A percentile compares a stretch with the other conserved stretches of the same genome.
Evolutionary conservation across 2,888 invertebrate species (phyloP).

Genomic region (Thalpophila matura): DNA sequence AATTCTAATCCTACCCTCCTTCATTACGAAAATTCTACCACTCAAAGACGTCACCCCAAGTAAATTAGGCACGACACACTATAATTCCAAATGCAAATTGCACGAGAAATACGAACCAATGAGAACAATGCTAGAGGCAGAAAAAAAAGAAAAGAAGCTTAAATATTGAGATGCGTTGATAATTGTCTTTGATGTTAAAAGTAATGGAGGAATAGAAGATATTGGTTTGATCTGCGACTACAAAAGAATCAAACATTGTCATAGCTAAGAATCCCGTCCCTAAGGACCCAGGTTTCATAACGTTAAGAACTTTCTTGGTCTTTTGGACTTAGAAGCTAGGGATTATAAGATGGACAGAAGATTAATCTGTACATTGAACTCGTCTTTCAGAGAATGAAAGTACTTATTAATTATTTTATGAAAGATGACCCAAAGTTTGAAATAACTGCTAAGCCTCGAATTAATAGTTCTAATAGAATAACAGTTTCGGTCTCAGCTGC

Average conservation of each 20-base stretch:
- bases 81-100: conserved; percentile 62
- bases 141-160: conserved; percentile 39
- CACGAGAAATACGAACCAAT: conserved; percentile 39
- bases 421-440: conserved; percentile 36
- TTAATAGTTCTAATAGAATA: conserved; percentile 46
- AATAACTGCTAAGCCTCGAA: conserved; percentile 34
- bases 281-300: conserved; percentile 16
- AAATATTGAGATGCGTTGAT: conserved; percentile 44
- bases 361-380: conserved; percentile 27
- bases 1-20: conserved; percentile 15
- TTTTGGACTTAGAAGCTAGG: conserved; percentile 7
- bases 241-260: conserved; percentile 24
- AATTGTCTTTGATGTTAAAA: conserved; percentile 55
- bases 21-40: conserved; percentile 27
- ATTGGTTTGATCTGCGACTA: conserved; percentile 33
- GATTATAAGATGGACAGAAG: conserved; percentile 23
- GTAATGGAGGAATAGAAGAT: conserved; percentile 11
- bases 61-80: conserved; percentile 54
- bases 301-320: not conserved
- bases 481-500: conserved; percentile 35
- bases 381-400: conserved; percentile 21
- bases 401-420: conserved; percentile 37
- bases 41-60: conserved; percentile 31
- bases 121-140: conserved; percentile 23
- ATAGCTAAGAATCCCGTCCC: conserved; percentile 5